These are phyloP conservation scores for Deroplatys truncata DNA, from an alignment of 2,888 invertebrate genomes.

Conservation along the genomic window DNA sequence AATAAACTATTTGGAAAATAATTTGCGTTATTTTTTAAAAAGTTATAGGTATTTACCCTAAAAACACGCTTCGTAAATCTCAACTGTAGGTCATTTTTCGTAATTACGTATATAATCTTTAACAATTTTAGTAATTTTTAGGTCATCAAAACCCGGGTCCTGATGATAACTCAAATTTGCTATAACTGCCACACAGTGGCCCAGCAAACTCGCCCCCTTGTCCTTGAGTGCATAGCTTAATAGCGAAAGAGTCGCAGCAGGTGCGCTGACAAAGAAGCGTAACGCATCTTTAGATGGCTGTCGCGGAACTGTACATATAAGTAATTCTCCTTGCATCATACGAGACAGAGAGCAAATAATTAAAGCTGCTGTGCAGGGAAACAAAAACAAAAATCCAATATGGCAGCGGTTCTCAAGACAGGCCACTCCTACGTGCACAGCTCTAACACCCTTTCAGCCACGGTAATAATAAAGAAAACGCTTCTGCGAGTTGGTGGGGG, in stretches of 20 bases:
- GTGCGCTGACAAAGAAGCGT: not conserved
- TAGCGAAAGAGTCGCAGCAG: not conserved
- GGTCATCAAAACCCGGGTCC: no score
- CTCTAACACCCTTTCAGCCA: conserved; percentile 24
- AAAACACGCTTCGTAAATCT: no score
- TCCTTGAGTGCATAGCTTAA: no score
- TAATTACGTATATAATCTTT: no score
- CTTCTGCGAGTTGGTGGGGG: conserved; percentile 4
- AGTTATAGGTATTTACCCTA: no score
- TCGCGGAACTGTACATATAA: not conserved
- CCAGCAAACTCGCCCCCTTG: no score
- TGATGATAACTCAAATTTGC: no score
- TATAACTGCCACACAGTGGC: no score
- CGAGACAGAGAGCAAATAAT: not conserved
- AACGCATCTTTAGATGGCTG: not conserved
- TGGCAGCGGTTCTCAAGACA: conserved; percentile 12
- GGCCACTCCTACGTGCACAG: conserved; percentile 17
- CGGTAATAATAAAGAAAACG: conserved; percentile 28
- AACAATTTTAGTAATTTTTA: no score
- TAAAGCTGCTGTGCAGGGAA: not conserved
- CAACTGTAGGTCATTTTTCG: no score
- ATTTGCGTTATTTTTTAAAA: no score
- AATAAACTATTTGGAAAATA: no score
- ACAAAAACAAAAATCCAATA: conserved; percentile 7
- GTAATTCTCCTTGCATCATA: not conserved